phyloP scores from a whole-genome alignment of 1,140 invertebrate genomes.

The Lycorma delicatula region DNA sequence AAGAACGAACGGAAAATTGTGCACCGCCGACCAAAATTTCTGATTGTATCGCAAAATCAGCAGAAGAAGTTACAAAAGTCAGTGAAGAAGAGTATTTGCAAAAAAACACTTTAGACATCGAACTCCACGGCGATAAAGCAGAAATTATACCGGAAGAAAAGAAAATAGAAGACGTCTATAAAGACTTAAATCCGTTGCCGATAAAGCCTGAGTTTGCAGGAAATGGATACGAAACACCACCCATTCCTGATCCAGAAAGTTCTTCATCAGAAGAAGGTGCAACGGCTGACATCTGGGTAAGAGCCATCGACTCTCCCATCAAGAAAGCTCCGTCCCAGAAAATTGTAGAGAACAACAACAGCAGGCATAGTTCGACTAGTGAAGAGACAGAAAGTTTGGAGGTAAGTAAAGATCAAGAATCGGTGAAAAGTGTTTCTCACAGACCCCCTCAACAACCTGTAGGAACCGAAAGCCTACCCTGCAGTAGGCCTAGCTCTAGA shows the following conservation, averaged over 20 bases:
- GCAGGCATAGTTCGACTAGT: neutral
- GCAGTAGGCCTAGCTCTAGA: constrained; percentile 24
- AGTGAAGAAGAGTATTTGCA: too few species aligned
- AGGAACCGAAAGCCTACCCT: constrained; percentile 24
- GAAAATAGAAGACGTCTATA: too few species aligned
- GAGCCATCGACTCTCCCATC: constrained; percentile 30
- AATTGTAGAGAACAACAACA: constrained; percentile 1
- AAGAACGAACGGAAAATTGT: neutral
- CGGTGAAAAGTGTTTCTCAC: constrained; percentile 4
- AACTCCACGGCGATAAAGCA: too few species aligned
- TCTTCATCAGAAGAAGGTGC: constrained; percentile 27
- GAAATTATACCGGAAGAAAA: too few species aligned
- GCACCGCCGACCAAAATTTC: too few species aligned
- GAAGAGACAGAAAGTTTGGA: constrained; percentile 1
- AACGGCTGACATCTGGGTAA: constrained; percentile 31
- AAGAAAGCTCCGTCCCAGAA: constrained; percentile 19
- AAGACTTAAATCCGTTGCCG: too few species aligned
- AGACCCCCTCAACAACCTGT: neutral
- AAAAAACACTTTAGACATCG: too few species aligned
- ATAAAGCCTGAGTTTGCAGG: too few species aligned
- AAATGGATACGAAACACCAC: too few species aligned
- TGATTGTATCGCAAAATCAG: too few species aligned
- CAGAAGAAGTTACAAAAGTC: too few species aligned
- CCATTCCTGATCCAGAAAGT: constrained; percentile 16
- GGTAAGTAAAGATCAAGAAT: constrained; percentile 2